Percentiles rank a stretch among this genome's conserved stretches.
phyloP scores from a whole-genome alignment of 1,140 invertebrate species.

The Latrodectus geometricus region DNA sequence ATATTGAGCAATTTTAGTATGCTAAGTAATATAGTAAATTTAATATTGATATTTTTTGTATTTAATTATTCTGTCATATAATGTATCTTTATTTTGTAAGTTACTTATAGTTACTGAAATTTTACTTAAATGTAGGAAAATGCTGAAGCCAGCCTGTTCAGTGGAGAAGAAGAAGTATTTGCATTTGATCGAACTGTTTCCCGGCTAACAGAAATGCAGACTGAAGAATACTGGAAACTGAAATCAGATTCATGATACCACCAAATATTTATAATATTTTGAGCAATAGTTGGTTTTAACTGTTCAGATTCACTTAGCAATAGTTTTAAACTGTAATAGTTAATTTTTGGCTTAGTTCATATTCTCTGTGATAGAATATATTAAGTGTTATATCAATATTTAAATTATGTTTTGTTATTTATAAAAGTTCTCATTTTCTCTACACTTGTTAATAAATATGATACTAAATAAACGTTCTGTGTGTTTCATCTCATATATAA shows the following conservation, averaged over 20 bases:
- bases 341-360: neutral
- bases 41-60: neutral
- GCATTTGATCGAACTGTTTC: slow-evolving; percentile 95
- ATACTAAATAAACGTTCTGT: neutral
- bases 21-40: no score
- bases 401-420: slow-evolving; percentile 20
- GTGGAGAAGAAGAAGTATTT: slow-evolving; percentile 97
- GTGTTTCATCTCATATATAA: neutral
- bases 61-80: neutral
- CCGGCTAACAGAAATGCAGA: slow-evolving; percentile 94
- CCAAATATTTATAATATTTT: neutral
- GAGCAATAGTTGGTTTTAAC: neutral
- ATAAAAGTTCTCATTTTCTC: slow-evolving; percentile 27
- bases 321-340: neutral
- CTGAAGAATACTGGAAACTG: slow-evolving; percentile 87
- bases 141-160: slow-evolving; percentile 88
- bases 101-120: neutral
- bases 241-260: slow-evolving; percentile 30
- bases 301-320: neutral
- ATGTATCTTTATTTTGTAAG: neutral
- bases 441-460: slow-evolving; percentile 47
- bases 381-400: neutral
- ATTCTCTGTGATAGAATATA: slow-evolving; percentile 35
- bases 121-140: slow-evolving; percentile 71
- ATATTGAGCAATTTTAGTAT: no score